Conservation (phyloP, 2,797 vertebrate genomes). For the Sarcoramphus papa region DNA sequence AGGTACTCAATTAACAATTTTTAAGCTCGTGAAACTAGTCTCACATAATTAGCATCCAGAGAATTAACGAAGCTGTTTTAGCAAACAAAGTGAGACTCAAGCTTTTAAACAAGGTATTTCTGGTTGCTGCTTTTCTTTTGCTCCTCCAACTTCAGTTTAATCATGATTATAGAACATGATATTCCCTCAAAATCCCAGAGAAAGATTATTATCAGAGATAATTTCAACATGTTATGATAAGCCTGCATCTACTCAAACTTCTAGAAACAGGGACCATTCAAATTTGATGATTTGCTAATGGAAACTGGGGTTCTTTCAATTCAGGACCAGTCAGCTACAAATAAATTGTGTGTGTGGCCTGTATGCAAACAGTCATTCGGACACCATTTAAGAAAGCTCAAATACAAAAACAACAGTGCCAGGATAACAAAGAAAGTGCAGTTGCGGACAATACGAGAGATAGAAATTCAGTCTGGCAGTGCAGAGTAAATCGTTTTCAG, state of each 20-base stretch:
- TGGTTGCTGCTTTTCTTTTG: background rate
- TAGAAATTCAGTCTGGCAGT: background rate
- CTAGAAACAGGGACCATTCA: background rate
- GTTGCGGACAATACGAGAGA: fast-evolving
- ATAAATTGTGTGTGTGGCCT: background rate
- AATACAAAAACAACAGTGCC: background rate
- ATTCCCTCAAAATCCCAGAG: background rate
- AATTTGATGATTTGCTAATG: background rate
- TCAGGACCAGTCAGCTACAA: background rate
- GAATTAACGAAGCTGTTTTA: conserved; percentile 3
- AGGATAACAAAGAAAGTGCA: background rate
- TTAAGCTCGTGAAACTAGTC: conserved; percentile 10
- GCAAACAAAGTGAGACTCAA: background rate
- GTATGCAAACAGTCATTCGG: background rate
- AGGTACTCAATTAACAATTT: conserved; percentile 18
- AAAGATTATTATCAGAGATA: background rate
- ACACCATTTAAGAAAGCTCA: conserved; percentile 1
- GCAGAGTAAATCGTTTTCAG: background rate
- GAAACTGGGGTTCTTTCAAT: background rate
- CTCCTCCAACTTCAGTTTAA: background rate
- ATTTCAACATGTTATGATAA: background rate
- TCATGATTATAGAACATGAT: background rate
- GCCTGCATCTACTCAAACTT: background rate
- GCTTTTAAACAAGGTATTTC: background rate
- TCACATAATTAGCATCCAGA: background rate